Percentiles rank a stretch among this genome's conserved stretches.
These are phyloP conservation scores for Aporrectodea caliginosa DNA, from an alignment of 1,140 invertebrate genomes.

Conservation along the genomic window DNA sequence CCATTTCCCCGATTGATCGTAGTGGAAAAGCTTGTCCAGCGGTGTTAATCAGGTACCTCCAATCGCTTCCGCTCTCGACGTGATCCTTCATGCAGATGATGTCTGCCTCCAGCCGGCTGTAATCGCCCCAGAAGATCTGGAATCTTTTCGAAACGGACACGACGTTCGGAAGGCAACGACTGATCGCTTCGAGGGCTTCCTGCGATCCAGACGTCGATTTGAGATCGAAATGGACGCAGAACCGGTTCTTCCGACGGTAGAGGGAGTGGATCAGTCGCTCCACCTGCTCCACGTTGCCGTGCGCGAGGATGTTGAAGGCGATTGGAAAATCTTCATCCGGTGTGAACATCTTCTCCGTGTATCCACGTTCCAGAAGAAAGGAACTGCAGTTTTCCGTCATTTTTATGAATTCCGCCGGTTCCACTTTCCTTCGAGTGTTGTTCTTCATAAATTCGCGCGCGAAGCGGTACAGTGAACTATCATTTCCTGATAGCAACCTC, in stretches of 20 bases:
- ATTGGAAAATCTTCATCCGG: conserved; percentile 37
- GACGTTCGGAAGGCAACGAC: conserved; percentile 46
- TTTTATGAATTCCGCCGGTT: not conserved
- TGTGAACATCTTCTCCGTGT: not conserved
- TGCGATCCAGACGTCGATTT: conserved; percentile 36
- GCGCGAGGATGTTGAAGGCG: conserved; percentile 47
- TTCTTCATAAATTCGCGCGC: not conserved
- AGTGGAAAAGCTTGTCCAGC: conserved; percentile 41
- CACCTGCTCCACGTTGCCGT: conserved; percentile 44
- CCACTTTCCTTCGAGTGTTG: not conserved
- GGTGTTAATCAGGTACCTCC: conserved; percentile 44
- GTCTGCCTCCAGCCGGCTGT: conserved; percentile 36
- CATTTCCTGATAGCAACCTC: not conserved
- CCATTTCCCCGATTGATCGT: conserved; percentile 40
- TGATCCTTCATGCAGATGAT: conserved; percentile 37
- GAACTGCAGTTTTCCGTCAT: not conserved
- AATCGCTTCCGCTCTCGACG: conserved; percentile 28
- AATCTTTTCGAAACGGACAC: conserved; percentile 37
- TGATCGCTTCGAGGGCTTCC: conserved; percentile 37
- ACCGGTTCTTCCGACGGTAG: conserved; percentile 48
- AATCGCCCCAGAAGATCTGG: conserved; percentile 32
- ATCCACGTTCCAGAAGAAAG: not conserved
- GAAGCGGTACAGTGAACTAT: not conserved
- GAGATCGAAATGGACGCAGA: conserved; percentile 49
- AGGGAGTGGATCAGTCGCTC: conserved; percentile 44